Conservation (phyloP, 2,888 invertebrate genomes). For the Plagodis pulveraria region DNA sequence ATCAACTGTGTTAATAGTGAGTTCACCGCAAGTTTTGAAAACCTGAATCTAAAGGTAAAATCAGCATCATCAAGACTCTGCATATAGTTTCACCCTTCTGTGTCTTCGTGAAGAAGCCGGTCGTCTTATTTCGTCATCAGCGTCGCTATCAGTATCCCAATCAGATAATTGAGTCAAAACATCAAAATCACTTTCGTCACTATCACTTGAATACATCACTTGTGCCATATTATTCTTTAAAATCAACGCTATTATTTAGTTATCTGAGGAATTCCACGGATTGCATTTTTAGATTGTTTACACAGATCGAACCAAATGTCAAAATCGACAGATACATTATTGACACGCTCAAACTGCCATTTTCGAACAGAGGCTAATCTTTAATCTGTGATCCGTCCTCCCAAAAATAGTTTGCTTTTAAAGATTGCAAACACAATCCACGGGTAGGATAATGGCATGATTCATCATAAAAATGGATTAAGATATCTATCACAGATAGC, state of each 20-base stretch:
- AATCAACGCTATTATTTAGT: neutral
- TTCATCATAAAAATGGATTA: too few relatives aligned
- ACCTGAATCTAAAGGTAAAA: slow-evolving; percentile 6
- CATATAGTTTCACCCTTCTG: slow-evolving; percentile 4
- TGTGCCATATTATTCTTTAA: slow-evolving; percentile 4
- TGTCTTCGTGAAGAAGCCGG: slow-evolving; percentile 1
- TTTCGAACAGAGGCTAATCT: too few relatives aligned
- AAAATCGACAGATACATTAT: slow-evolving; percentile 9
- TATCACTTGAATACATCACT: slow-evolving; percentile 9
- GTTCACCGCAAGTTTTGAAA: slow-evolving; percentile 8
- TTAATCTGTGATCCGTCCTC: too few relatives aligned
- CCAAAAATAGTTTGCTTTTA: too few relatives aligned
- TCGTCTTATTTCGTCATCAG: slow-evolving; percentile 1
- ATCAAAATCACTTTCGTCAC: slow-evolving; percentile 27
- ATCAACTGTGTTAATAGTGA: slow-evolving; percentile 3
- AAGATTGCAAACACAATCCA: too few relatives aligned
- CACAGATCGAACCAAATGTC: slow-evolving; percentile 8
- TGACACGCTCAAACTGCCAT: slow-evolving; percentile 1
- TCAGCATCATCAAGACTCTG: slow-evolving; percentile 16
- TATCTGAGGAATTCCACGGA: slow-evolving; percentile 4
- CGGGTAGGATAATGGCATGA: too few relatives aligned
- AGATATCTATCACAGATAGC: too few relatives aligned
- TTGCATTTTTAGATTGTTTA: slow-evolving; percentile 4
- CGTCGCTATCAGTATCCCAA: slow-evolving; percentile 15
- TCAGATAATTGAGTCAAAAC: slow-evolving; percentile 17